Conservation (phyloP, 1,140 invertebrate species). For the Atta texana region DNA sequence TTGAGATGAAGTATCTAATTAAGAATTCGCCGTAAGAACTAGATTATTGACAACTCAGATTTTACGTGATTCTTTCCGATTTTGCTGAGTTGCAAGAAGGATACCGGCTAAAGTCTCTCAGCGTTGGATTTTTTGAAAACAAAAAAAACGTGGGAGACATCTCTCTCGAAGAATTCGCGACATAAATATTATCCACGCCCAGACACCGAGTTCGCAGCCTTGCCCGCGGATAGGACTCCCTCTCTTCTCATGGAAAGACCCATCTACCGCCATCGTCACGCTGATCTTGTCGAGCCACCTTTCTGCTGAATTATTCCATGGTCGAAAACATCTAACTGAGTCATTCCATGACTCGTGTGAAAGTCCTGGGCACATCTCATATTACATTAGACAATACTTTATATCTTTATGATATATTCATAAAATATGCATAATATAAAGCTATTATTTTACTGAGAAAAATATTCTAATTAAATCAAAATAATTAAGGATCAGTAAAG, state of each 20-base stretch:
- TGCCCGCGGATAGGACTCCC: conserved; percentile 17
- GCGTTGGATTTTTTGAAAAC: background rate
- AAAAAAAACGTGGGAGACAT: conserved; percentile 17
- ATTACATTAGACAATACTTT: background rate
- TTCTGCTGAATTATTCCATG: conserved; percentile 28
- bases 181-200: conserved; percentile 77
- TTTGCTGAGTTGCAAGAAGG: conserved; percentile 21
- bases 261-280: conserved; percentile 17
- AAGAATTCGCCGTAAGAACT: conserved; percentile 39
- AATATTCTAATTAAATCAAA: too few relatives aligned
- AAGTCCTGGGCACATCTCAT: background rate
- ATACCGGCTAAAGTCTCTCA: conserved; percentile 11
- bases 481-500: too few relatives aligned
- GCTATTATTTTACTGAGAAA: too few relatives aligned
- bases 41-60: conserved; percentile 13
- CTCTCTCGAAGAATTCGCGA: conserved; percentile 39
- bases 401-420: background rate
- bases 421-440: background rate
- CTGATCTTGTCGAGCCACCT: conserved; percentile 35
- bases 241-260: conserved; percentile 1
- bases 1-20: conserved; percentile 13
- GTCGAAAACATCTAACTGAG: conserved; percentile 15
- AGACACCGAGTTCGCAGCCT: conserved; percentile 43
- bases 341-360: background rate
- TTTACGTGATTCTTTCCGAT: conserved; percentile 44